phyloP scores from a whole-genome alignment of 2,888 invertebrate genomes.

The Cheilosia vulpina region DNA sequence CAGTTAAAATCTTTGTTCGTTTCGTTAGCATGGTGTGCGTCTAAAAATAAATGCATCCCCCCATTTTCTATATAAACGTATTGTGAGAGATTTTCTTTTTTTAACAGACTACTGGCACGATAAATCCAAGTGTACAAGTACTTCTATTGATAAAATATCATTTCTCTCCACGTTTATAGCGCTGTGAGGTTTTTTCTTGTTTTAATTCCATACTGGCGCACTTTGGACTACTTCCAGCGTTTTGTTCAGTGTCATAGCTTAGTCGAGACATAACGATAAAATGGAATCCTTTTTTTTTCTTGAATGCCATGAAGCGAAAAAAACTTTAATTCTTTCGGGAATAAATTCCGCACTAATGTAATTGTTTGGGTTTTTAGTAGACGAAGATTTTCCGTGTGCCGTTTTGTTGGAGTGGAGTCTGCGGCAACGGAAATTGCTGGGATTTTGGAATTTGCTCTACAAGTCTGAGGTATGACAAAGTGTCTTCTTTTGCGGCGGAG shows the following conservation, averaged over 20 bases:
- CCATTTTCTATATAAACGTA: neutral
- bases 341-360: conserved; percentile 57
- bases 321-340: conserved; percentile 44
- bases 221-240: conserved; percentile 42
- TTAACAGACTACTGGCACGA: conserved; percentile 37
- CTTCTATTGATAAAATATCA: conserved; percentile 63
- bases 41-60: conserved; percentile 61
- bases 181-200: conserved; percentile 8
- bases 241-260: conserved; percentile 54
- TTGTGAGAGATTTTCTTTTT: conserved; percentile 22
- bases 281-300: conserved; percentile 21
- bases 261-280: conserved; percentile 23
- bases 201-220: conserved; percentile 41
- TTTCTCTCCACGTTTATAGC: conserved; percentile 21
- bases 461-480: neutral
- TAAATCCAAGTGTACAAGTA: conserved; percentile 67
- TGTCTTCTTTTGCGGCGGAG: neutral
- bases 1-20: conserved; percentile 54
- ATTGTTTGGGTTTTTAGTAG: conserved; percentile 28
- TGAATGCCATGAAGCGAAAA: conserved; percentile 38
- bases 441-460: conserved; percentile 17
- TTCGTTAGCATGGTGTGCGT: conserved; percentile 24
- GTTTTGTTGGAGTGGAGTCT: conserved; percentile 41
- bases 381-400: conserved; percentile 1
- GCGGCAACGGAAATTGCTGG: conserved; percentile 46